Base-by-base conservation (phyloP, 1,140 invertebrate genomes). In the Heterodera carotae region DNA sequence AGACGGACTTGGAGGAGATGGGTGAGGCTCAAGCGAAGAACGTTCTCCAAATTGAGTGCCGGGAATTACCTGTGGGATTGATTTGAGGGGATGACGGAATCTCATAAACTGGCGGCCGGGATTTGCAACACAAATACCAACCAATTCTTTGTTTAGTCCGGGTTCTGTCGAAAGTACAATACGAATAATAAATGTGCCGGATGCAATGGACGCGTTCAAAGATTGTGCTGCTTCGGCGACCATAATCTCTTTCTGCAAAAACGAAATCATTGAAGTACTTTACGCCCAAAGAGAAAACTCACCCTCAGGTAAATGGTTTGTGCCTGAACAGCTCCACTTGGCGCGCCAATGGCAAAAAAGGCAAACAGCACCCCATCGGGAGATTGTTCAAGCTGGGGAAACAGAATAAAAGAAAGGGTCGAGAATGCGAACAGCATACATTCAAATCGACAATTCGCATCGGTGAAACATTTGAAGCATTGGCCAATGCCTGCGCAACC, bases 381-480 rank as follows among this genome's bases (percentile, higher is more conserved):
- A 60, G 31, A 25, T 56, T 56, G n/a, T 27, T 82, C 64, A n/a
- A 62, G 39, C 33, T 82, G 75, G 27, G 66, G 64, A 43, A 43
- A 43, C 39, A 43, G 12, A 43, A 43, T 43, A 43, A n/a, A 60
- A 62, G 53, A 80, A 82, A 22, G 80, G 82, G 76, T 29, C n/a
- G n/a, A n/a, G n/a, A 69, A 80, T 8, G 75, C 70, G 31, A 68
- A 33, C 34, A 78, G 18, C 67, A 48, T 25, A 80, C 39, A n/a
- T 81, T 53, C 31, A 80, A 82, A 27, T 80, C 69, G 31, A 80
- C 68, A 18, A 80, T 83, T 34, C 79, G 75, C 22, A 80, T 39
- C 8, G 78, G 71, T 8, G 80, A 82, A 31, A 80, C 59, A 33
- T 80, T 80, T 12, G 80, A 53, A 22, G 73, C 56, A 5, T 82